phyloP scores from a whole-genome alignment of 2,797 vertebrate species.

The Antennarius maculatus region DNA sequence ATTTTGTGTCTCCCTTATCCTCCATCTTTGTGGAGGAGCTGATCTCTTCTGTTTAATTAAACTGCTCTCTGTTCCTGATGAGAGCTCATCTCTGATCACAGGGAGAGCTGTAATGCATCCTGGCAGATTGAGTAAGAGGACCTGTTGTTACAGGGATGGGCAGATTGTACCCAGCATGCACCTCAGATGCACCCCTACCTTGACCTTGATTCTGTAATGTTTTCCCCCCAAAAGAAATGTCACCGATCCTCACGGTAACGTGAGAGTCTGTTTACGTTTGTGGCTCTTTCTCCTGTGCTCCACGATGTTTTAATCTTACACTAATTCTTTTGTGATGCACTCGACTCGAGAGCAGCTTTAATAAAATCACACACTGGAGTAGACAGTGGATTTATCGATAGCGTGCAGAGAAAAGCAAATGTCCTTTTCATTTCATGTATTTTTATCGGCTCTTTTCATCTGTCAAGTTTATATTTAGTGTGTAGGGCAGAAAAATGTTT shows the following conservation, averaged over 20 bases:
- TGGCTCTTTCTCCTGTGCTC: slow-evolving; percentile 18
- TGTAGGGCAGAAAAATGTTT: slow-evolving; percentile 18
- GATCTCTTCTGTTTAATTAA: slow-evolving; percentile 77
- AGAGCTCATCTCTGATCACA: slow-evolving; percentile 64
- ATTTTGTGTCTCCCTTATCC: slow-evolving; percentile 55
- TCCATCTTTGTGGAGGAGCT: slow-evolving; percentile 54
- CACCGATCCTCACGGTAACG: slow-evolving; percentile 43
- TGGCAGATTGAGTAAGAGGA: slow-evolving; percentile 51
- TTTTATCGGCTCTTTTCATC: slow-evolving; percentile 42
- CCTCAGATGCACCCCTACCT: slow-evolving; percentile 35
- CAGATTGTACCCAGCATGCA: slow-evolving; percentile 37
- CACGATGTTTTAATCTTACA: slow-evolving; percentile 44
- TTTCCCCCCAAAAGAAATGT: slow-evolving; percentile 35
- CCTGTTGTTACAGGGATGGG: slow-evolving; percentile 61
- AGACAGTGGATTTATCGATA: slow-evolving; percentile 50
- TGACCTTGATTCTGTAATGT: slow-evolving; percentile 66
- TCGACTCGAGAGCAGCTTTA: slow-evolving; percentile 43
- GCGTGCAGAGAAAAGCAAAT: slow-evolving; percentile 22
- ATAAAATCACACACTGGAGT: slow-evolving; percentile 35
- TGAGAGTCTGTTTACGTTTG: slow-evolving; percentile 38
- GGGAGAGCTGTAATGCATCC: slow-evolving; percentile 32
- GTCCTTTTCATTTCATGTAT: slow-evolving; percentile 28
- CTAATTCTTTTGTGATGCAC: slow-evolving; percentile 41
- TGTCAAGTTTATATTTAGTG: slow-evolving; percentile 25
- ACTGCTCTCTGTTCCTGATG: slow-evolving; percentile 58